phyloP scores from a whole-genome alignment of 2,113 vertebrate genomes.

The Sinosuthora webbiana region DNA sequence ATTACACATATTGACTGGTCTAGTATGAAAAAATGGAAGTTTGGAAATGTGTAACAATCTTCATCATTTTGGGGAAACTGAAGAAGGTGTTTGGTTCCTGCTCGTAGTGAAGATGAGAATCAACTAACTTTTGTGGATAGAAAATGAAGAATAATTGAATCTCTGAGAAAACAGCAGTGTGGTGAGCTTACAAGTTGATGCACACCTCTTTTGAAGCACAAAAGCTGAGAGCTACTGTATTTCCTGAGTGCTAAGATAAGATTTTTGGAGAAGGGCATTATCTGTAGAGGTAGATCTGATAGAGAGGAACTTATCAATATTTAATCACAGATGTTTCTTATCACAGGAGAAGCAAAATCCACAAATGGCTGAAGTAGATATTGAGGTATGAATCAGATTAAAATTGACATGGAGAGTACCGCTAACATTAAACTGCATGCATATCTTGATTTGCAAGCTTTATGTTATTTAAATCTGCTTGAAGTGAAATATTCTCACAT shows the following conservation, averaged over 20 bases:
- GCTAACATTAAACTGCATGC: not conserved
- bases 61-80: conserved; percentile 34
- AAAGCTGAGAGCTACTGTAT: conserved; percentile 24
- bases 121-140: conserved; percentile 53
- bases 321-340: not conserved
- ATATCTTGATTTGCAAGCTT: conserved; percentile 6
- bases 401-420: not conserved
- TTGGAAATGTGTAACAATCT: not conserved
- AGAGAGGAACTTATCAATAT: not conserved
- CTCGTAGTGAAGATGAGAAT: conserved; percentile 64
- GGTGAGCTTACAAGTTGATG: conserved; percentile 28
- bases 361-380: not conserved
- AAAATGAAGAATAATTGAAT: conserved; percentile 46
- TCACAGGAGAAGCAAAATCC: not conserved
- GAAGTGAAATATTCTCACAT: conserved; percentile 15
- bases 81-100: conserved; percentile 61
- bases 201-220: conserved; percentile 3
- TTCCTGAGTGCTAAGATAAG: conserved; percentile 42
- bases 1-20: conserved; percentile 6
- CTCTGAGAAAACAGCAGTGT: conserved; percentile 46
- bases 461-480: conserved; percentile 35
- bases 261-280: conserved; percentile 45
- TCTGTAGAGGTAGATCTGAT: not conserved
- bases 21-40: conserved; percentile 4
- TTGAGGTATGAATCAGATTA: not conserved